phyloP scores from a whole-genome alignment of 1,140 invertebrate genomes.

The Drosophila dunni region DNA sequence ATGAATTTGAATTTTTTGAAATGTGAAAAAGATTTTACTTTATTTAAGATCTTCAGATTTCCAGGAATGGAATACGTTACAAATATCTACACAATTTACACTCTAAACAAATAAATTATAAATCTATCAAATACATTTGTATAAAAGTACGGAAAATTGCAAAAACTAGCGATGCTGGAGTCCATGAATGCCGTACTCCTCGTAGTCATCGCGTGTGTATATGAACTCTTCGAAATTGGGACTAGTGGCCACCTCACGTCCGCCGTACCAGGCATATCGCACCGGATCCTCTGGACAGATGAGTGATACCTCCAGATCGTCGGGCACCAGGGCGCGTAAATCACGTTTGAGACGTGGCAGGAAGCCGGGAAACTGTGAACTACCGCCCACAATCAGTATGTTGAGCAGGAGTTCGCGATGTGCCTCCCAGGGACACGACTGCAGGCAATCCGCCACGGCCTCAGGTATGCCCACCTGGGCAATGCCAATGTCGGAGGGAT shows the following conservation, averaged over 20 bases:
- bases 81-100: slow-evolving; percentile 6
- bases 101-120: slow-evolving; percentile 18
- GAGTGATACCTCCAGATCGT: slow-evolving; percentile 91
- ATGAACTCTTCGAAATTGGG: slow-evolving; percentile 90
- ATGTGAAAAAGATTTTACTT: no score
- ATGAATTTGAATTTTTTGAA: no score
- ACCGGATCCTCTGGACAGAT: slow-evolving; percentile 90
- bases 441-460: slow-evolving; percentile 91
- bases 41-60: no score
- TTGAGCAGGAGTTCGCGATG: slow-evolving; percentile 94
- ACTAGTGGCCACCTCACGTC: slow-evolving; percentile 90
- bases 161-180: slow-evolving; percentile 46
- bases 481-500: slow-evolving; percentile 97
- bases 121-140: slow-evolving; percentile 3
- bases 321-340: slow-evolving; percentile 90
- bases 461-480: slow-evolving; percentile 94
- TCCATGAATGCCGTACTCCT: slow-evolving; percentile 90
- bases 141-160: not conserved
- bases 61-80: not conserved
- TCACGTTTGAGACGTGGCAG: slow-evolving; percentile 92
- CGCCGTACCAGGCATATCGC: slow-evolving; percentile 95
- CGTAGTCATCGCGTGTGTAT: slow-evolving; percentile 94
- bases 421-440: slow-evolving; percentile 90
- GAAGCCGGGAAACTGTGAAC: slow-evolving; percentile 93
- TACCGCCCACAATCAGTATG: slow-evolving; percentile 97